These are phyloP conservation scores for Zoanthus solanderi DNA, from an alignment of 92 coral and sea anemone genomes.

Conservation along the genomic window DNA sequence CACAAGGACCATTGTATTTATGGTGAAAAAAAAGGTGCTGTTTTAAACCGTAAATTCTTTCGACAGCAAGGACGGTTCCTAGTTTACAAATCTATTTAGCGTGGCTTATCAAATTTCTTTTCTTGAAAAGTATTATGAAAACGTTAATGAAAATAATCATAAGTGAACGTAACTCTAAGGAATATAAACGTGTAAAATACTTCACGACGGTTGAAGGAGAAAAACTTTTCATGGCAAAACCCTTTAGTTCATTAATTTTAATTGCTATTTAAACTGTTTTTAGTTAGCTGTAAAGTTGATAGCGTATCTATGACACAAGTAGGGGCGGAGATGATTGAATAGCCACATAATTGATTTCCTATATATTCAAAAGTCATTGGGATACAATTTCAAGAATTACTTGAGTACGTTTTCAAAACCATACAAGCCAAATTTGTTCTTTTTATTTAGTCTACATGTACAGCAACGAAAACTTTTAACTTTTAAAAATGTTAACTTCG, in stretches of 20 bases:
- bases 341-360: not conserved
- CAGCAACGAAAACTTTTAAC: too few relatives aligned
- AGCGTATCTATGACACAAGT: not conserved
- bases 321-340: not conserved
- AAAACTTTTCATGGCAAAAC: not conserved
- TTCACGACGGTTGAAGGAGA: not conserved
- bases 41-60: not conserved
- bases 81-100: not conserved
- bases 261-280: not conserved
- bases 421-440: too few relatives aligned
- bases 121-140: not conserved
- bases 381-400: too few relatives aligned
- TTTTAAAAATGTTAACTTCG: too few relatives aligned
- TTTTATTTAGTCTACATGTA: too few relatives aligned
- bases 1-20: not conserved
- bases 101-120: not conserved
- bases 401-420: too few relatives aligned
- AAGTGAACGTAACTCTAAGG: not conserved
- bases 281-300: not conserved
- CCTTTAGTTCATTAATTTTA: not conserved
- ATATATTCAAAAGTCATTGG: too few relatives aligned
- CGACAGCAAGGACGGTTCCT: not conserved
- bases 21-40: slow-evolving; percentile 1
- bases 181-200: not conserved
- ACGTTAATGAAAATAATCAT: not conserved